These are phyloP conservation scores for Ophiodon elongatus DNA, from an alignment of 2,113 vertebrate genomes.

Conservation along the genomic window DNA sequence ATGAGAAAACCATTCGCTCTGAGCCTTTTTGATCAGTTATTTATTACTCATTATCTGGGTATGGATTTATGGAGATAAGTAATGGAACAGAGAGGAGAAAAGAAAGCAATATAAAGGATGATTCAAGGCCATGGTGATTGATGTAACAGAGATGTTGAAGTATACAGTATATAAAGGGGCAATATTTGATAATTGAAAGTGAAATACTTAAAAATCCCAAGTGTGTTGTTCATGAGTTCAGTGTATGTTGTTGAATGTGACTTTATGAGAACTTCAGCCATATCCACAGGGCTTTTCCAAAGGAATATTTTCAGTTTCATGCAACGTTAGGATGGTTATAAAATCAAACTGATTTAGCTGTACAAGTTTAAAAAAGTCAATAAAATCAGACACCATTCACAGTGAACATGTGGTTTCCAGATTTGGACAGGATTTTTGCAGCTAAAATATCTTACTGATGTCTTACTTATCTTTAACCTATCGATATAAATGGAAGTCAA, in stretches of 20 bases:
- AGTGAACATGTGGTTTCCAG: constrained; percentile 50
- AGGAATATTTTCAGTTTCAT: constrained; percentile 23
- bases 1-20: constrained; percentile 56
- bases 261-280: constrained; percentile 10
- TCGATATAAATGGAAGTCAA: neutral
- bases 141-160: constrained; percentile 50
- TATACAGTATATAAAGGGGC: neutral
- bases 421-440: constrained; percentile 25
- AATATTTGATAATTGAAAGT: neutral
- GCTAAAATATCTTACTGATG: constrained; percentile 2
- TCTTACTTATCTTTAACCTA: constrained; percentile 4
- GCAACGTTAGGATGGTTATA: constrained; percentile 4
- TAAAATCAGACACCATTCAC: constrained; percentile 49
- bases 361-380: constrained; percentile 53
- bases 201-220: constrained; percentile 21
- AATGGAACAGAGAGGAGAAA: constrained; percentile 41
- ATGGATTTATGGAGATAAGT: constrained; percentile 63
- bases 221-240: neutral
- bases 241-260: neutral
- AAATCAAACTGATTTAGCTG: constrained; percentile 49
- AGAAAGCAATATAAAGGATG: constrained; percentile 50
- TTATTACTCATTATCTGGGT: constrained; percentile 61
- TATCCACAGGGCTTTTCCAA: constrained; percentile 28
- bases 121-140: constrained; percentile 55
- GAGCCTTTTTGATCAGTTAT: constrained; percentile 58